Base-by-base conservation (phyloP, 2,113 vertebrate species). In the Rana temporaria region DNA sequence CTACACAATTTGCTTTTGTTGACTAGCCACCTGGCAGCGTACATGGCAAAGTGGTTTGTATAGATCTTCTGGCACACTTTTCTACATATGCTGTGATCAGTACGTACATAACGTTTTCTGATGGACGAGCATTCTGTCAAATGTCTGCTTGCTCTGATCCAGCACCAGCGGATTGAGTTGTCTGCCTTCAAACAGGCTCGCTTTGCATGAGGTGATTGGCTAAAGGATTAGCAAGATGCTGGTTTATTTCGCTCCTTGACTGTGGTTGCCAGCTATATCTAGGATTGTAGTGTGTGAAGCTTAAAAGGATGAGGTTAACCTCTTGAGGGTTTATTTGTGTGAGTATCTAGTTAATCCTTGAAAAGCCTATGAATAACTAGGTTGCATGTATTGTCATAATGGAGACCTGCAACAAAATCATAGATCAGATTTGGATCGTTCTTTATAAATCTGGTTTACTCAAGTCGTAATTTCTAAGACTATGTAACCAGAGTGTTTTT, bases 231-330 rank as follows among this genome's bases (percentile, higher is more conserved):
- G 84, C 80, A 92, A 91, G 38, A 88, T 86, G 87, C 86, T 88
- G 88, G 89, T 90, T 92, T 93, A 91, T 90, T 92, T 88, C 82
- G 86, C 87, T 86, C 81, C 85, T 88, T n/a, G 85, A 66, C 89
- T 89, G 65, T 90, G 88, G 88, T 87, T 92, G 86, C 89, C 87
- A 88, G 86, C 90, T 90, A 85, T 92, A 85, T 91, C 72, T 90
- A 84, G 87, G 88, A 93, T 90, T 90, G 88, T 88, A 90, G 87
- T 89, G 86, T 90, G 88, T 88, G 86, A 90, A 92, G 90, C 88
- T 93, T 92, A 93, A 93, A 86, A 93, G 89, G 90, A 93, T 92
- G 91, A 92, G 86, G 89, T 91, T 93, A 92, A 91, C 91, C 89
- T 91, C 90, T 92, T 89, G 91, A 90, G 86, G 86, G 85, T 87